Conservation (phyloP, 2,113 vertebrate genomes). For the Nothocercus nigrocapillus region DNA sequence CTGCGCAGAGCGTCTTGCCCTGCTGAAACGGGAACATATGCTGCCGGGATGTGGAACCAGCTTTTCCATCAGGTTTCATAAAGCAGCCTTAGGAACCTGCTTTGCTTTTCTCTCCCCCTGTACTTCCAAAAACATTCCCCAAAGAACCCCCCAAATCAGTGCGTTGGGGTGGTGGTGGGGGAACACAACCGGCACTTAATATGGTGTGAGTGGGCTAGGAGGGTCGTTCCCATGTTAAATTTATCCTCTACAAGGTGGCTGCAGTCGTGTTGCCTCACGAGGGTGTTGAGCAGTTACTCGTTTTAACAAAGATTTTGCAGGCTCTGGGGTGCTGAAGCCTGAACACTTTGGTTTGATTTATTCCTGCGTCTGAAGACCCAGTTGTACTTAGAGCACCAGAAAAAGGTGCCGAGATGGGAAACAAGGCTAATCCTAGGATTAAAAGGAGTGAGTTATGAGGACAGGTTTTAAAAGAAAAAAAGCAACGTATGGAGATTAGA, state of each 20-base stretch:
- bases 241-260: rapidly evolving
- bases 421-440: conserved; percentile 61
- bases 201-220: neutral
- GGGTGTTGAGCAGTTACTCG: neutral
- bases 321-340: rapidly evolving
- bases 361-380: neutral
- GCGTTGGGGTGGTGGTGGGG: neutral
- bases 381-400: conserved; percentile 16
- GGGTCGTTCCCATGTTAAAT: neutral
- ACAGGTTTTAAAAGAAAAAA: neutral
- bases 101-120: neutral
- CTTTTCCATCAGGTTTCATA: neutral
- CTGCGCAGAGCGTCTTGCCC: conserved; percentile 27
- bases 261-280: neutral
- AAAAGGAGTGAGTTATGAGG: conserved; percentile 59
- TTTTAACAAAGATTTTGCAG: neutral
- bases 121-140: no score
- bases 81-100: neutral
- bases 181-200: neutral
- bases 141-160: neutral
- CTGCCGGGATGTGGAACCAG: conserved; percentile 35
- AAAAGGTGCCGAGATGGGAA: conserved; percentile 30
- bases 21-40: conserved; percentile 57
- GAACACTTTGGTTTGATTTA: neutral
- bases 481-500: neutral